Conservation (phyloP, 2,888 invertebrate species). For the Seladonia tumulorum region DNA sequence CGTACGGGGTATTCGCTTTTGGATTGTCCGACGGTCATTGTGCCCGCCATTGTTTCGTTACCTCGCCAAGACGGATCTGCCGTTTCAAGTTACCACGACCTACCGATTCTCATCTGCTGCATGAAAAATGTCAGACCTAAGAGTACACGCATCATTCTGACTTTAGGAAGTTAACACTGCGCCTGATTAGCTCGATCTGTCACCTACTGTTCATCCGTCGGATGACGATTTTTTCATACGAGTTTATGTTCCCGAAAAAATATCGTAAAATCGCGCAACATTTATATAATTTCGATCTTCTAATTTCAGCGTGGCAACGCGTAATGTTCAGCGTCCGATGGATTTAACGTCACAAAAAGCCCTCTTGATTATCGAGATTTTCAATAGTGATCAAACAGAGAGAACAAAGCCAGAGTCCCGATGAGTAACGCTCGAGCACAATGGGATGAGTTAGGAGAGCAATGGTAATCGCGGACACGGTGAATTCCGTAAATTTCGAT, state of each 20-base stretch:
- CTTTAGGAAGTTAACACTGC: no score
- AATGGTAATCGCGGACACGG: not conserved
- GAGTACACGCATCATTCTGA: not conserved
- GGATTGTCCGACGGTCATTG: not conserved
- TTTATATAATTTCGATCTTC: no score
- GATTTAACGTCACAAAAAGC: not conserved
- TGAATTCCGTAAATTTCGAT: conserved; percentile 27
- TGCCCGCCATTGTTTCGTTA: not conserved
- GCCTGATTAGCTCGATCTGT: no score
- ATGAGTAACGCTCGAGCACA: not conserved
- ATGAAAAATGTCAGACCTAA: not conserved
- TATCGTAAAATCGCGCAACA: no score
- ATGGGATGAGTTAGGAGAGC: not conserved
- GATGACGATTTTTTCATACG: no score
- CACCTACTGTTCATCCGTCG: no score
- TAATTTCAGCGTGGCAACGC: not conserved
- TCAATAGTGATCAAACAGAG: not conserved
- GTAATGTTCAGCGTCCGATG: not conserved
- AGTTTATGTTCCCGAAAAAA: no score
- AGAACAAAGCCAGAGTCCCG: not conserved
- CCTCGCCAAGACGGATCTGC: not conserved
- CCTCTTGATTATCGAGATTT: not conserved
- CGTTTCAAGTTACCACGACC: not conserved
- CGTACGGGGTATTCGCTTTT: not conserved
- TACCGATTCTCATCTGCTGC: not conserved